Base-by-base conservation (phyloP, 2,113 vertebrate species). In the Mystacornis crossleyi region DNA sequence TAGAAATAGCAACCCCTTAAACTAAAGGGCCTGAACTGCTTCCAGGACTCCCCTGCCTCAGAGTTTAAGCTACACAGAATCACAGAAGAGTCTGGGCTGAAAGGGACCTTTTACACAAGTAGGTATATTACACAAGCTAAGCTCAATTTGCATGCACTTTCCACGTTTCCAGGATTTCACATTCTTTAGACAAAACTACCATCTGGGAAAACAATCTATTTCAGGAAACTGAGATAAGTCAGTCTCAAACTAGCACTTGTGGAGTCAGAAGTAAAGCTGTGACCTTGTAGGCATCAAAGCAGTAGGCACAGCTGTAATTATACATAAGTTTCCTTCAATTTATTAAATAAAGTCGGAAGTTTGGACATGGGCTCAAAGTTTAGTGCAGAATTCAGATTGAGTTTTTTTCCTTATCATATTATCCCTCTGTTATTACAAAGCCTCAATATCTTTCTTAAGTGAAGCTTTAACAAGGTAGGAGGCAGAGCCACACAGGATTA, bases 141-240 rank as follows among this genome's bases (percentile, higher is more conserved):
- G 29, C 19, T 81, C 71, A 83, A 74, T 47, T 28, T 78, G 48
- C n/a, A 61, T 17, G 47, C 5, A 23, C 45, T 89, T 93, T 38
- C 57, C 61, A 64, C 47, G 73, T 80, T 38, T 81, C 67, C 38
- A 70, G 34, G 29, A 86, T 73, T 86, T 90, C 58, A 51, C 47
- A 82, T 80, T 90, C 86, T 92, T 83, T 38, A 94, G 62, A 72
- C 61, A 95, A 88, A 73, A 40, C 16, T 77, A 69, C 64, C 89
- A 90, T 66, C 64, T 93, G 85, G 57, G n/a, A 94, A 95, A 75
- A 83, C 51, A 95, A 86, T 53, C 80, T 93, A 89, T 94, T 94
- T 93, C 61, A 78, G 93, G 90, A 92, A 95, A 83, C 64, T 9
- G 24, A 91, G 26, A 88, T 53, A 73, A 85, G 26, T 73, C 71